Conservation (phyloP, 2,113 vertebrate genomes). For the Euleptes europaea region DNA sequence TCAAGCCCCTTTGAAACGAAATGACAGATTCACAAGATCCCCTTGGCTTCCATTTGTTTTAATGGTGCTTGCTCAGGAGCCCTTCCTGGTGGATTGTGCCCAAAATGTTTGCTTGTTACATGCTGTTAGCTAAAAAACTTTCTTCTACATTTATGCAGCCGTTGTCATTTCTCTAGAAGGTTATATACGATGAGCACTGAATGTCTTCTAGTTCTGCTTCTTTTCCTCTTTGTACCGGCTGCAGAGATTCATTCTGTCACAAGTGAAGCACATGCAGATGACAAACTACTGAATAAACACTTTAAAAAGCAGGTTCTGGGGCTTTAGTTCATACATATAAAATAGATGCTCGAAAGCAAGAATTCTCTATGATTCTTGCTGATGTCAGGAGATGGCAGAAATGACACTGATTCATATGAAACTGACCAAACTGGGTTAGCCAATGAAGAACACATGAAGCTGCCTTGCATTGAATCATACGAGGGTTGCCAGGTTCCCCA, state of each 20-base stretch:
- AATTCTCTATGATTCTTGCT: slow-evolving; percentile 41
- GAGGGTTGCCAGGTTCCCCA: too few species aligned
- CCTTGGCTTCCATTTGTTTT: background rate
- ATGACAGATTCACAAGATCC: background rate
- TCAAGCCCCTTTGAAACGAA: too few species aligned
- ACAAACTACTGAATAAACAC: slow-evolving; percentile 11
- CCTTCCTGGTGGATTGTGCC: too few species aligned
- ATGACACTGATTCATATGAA: slow-evolving; percentile 56
- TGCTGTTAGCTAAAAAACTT: background rate
- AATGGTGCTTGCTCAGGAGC: background rate
- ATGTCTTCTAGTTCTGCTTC: background rate
- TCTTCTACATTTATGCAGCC: background rate
- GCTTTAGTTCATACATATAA: slow-evolving; percentile 37
- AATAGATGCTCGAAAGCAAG: slow-evolving; percentile 45
- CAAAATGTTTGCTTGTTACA: background rate
- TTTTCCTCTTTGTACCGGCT: background rate
- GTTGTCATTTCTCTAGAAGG: background rate
- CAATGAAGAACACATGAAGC: too few species aligned
- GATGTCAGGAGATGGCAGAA: slow-evolving; percentile 29
- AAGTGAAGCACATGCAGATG: background rate
- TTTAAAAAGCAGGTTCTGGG: background rate
- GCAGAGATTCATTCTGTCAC: background rate
- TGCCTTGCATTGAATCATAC: too few species aligned
- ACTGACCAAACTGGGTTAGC: too few species aligned
- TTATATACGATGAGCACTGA: too few species aligned